Evolutionary conservation across 2,797 vertebrate genomes (phyloP).

Genomic region (Eospalax fontanierii): DNA sequence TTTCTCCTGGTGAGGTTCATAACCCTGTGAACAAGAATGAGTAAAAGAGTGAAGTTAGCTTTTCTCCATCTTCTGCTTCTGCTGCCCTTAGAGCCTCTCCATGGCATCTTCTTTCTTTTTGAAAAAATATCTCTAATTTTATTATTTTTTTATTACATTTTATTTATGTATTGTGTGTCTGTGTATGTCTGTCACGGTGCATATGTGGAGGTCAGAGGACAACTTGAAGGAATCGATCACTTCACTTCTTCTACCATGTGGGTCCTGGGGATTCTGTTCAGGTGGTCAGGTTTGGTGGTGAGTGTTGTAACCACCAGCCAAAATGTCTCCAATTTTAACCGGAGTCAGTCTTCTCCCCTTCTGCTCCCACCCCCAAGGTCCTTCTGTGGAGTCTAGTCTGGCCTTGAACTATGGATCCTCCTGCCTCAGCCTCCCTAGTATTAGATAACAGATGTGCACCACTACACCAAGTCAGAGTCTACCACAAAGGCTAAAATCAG

Average conservation of each 20-base stretch:
- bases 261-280: background rate
- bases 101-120: background rate
- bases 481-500: no score
- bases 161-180: background rate
- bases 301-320: background rate
- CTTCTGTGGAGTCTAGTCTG: no score
- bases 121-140: slow-evolving; percentile 37
- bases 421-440: no score
- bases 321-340: background rate
- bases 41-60: background rate
- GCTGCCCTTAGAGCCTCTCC: background rate
- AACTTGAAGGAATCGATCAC: no score
- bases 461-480: no score
- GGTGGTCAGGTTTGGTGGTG: background rate
- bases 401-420: no score
- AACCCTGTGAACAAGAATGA: background rate
- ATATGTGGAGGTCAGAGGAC: background rate
- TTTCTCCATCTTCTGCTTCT: background rate
- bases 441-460: no score
- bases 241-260: background rate
- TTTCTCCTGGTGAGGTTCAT: background rate
- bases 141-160: slow-evolving; percentile 10
- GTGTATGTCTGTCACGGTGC: background rate
- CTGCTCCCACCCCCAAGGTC: no score
- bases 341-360: background rate